Evolutionary conservation across 2,113 vertebrate species (phyloP).

Genomic region (Ochotona curzoniae): DNA sequence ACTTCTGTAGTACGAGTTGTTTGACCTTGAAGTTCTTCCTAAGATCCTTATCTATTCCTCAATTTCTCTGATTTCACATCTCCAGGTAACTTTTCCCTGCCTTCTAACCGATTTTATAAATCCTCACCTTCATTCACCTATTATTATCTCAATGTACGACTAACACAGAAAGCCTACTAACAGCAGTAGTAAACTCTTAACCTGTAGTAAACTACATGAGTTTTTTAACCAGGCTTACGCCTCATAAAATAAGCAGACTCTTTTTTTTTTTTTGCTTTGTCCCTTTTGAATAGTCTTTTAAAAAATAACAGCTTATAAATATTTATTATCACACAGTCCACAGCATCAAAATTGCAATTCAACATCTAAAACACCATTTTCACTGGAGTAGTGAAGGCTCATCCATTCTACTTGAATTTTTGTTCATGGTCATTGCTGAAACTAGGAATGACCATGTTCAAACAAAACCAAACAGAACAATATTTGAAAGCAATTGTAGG

Average conservation of each 20-base stretch:
- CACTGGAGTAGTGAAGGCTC: slow-evolving; percentile 60
- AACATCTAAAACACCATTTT: slow-evolving; percentile 61
- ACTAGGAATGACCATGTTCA: neutral
- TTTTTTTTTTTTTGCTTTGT: slow-evolving; percentile 57
- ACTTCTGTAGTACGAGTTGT: slow-evolving; percentile 42
- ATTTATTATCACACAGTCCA: slow-evolving; percentile 67
- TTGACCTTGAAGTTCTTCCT: slow-evolving; percentile 78
- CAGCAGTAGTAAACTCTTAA: slow-evolving; percentile 66
- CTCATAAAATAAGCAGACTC: slow-evolving; percentile 65
- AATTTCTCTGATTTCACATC: slow-evolving; percentile 73
- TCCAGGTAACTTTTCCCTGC: slow-evolving; percentile 69
- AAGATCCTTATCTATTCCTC: slow-evolving; percentile 56
- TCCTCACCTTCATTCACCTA: slow-evolving; percentile 66
- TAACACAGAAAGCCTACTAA: slow-evolving; percentile 74
- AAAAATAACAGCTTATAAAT: slow-evolving; percentile 67
- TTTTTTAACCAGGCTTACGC: slow-evolving; percentile 68
- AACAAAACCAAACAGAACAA: neutral
- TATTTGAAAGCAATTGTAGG: neutral
- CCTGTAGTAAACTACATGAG: slow-evolving; percentile 74
- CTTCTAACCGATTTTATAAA: slow-evolving; percentile 74
- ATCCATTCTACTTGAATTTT: slow-evolving; percentile 54
- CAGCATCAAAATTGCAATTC: slow-evolving; percentile 71
- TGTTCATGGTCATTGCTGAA: neutral
- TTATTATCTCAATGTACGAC: slow-evolving; percentile 71
- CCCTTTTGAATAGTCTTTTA: slow-evolving; percentile 67